Base-by-base conservation (phyloP, 2,797 vertebrate genomes). In the Tolypeutes matacus region DNA sequence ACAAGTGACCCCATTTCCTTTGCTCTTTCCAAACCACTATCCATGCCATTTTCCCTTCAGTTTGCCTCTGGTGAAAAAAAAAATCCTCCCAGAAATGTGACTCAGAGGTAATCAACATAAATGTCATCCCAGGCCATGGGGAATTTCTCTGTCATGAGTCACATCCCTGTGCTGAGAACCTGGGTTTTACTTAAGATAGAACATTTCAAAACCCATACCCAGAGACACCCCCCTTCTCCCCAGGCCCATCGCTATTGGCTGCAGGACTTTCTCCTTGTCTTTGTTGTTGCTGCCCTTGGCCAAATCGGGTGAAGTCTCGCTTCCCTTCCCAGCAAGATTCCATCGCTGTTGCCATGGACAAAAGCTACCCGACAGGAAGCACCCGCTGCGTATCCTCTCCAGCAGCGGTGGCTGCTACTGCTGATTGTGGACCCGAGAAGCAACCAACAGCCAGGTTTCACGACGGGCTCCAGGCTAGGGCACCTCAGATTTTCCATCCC, bases 91-190 rank as follows among this genome's bases (percentile, higher is more conserved):
- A 2, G 9, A 97, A 97, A 95, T 53, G 69, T 65, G 97, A 97
- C 51, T 97, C 77, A 95, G 84, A 42, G 29, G 89, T 97, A 95
- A 96, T 97, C 80, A 89, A 93, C 60, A 18, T 76, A 96, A 97
- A 98, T 98, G 97, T 97, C 97, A 97, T 96, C 96, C 96, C 85
- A 97, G 88, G 96, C 89, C 93, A 75, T 89, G 82, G 91, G 75
- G 94, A 97, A 96, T 94, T 96, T 96, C 97, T 97, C 65, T 53
- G 82, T 88, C 81, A 1, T 97, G 83, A 96, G 95, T 96, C 97
- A 97, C 31, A 96, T 75, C 77, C 60, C 94, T 92, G 70, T 65
- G 84, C 92, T 80, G 96, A 96, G 76, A 80, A 81, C 94, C 96
- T 96, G 96, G 95, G 87, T 86, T 98, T 97, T 81, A 91, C 88